Conservation (phyloP, 1,140 invertebrate genomes). For the Bacillus rossius region DNA sequence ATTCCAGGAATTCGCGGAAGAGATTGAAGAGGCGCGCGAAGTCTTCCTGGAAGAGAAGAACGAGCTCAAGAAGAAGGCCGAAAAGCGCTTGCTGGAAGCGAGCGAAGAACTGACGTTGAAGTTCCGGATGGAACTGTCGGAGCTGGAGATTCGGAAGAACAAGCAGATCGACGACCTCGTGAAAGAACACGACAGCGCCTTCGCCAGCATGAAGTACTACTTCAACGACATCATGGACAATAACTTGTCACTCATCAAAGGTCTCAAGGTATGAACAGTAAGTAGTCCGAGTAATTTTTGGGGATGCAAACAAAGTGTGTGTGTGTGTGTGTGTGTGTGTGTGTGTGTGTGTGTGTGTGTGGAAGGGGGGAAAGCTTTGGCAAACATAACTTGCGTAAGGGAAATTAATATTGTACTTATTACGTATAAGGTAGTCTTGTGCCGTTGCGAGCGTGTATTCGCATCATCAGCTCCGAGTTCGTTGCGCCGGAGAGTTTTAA, state of each 20-base stretch:
- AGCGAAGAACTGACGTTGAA: slow-evolving; percentile 69
- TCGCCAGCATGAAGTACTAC: slow-evolving; percentile 86
- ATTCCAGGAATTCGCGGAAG: slow-evolving; percentile 48
- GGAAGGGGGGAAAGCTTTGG: too few species aligned
- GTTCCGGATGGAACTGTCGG: slow-evolving; percentile 70
- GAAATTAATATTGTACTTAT: too few species aligned
- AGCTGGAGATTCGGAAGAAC: slow-evolving; percentile 88
- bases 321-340: too few species aligned
- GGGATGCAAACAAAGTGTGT: slow-evolving; percentile 5
- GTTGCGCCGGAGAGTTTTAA: too few species aligned
- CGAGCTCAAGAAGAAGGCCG: slow-evolving; percentile 76
- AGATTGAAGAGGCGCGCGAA: slow-evolving; percentile 58
- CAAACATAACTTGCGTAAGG: too few species aligned
- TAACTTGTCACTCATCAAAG: slow-evolving; percentile 78
- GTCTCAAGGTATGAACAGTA: slow-evolving; percentile 60
- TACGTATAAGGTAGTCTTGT: too few species aligned
- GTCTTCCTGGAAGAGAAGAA: slow-evolving; percentile 68
- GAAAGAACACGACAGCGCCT: slow-evolving; percentile 76
- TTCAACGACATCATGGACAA: slow-evolving; percentile 92
- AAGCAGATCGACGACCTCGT: slow-evolving; percentile 75
- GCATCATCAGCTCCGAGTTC: too few species aligned
- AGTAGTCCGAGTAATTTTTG: not conserved
- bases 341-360: too few species aligned
- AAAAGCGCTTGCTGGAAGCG: slow-evolving; percentile 67
- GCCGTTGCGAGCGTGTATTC: too few species aligned